These are phyloP conservation scores for Phaenicophaeus curvirostris DNA, from an alignment of 2,797 vertebrate species.

Conservation along the genomic window DNA sequence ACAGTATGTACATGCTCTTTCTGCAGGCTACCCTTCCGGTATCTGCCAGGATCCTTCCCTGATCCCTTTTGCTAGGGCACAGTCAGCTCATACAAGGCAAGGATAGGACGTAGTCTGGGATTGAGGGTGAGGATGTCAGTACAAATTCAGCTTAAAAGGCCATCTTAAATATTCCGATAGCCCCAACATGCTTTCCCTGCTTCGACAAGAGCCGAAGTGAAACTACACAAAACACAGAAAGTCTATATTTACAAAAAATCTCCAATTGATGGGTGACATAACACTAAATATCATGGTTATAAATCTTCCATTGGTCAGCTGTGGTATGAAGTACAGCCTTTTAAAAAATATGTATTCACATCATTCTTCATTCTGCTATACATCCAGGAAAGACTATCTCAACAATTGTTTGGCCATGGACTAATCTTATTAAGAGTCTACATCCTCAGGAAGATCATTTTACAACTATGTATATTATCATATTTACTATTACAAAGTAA, in stretches of 20 bases:
- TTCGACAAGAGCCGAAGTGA: not conserved
- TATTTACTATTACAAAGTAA: not conserved
- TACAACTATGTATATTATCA: not conserved
- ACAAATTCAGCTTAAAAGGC: not conserved
- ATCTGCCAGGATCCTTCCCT: not conserved
- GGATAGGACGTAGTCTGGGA: not conserved
- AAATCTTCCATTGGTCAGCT: not conserved
- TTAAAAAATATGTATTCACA: not conserved
- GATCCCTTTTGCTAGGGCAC: not conserved
- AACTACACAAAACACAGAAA: not conserved
- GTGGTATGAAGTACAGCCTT: not conserved
- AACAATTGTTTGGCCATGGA: not conserved
- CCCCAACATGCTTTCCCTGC: not conserved
- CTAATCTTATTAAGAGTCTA: not conserved
- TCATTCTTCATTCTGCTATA: not conserved
- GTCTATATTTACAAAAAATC: not conserved
- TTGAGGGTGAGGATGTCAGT: not conserved
- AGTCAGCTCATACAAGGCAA: not conserved
- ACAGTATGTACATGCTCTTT: not conserved
- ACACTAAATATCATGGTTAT: not conserved
- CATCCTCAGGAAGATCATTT: not conserved
- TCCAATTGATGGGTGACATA: rapidly evolving
- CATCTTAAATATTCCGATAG: not conserved
- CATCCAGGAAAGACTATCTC: not conserved
- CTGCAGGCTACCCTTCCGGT: not conserved